Base-by-base conservation (phyloP, 2,113 vertebrate genomes). In the Pedionomus torquatus region DNA sequence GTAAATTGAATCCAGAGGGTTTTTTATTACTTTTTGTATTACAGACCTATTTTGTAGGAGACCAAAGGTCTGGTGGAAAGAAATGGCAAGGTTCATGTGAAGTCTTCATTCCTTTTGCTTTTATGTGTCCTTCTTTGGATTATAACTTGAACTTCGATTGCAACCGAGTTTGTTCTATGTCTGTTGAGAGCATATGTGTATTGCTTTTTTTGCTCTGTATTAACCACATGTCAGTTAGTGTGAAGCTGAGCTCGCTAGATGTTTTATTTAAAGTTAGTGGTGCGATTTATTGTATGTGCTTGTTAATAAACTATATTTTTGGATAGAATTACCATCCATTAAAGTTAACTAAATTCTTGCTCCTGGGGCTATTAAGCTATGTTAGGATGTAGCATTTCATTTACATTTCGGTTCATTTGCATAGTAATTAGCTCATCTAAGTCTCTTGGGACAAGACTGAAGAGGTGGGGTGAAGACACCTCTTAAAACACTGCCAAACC, bases 291-390 rank as follows among this genome's bases (percentile, higher is more conserved):
- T 95, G 80, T 95, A 63, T 65, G 25, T 88, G 94, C 91, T 83
- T 92, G 57, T 94, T 96, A 93, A 91, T 94, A 97, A 96, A 94
- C 79, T 87, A 81, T 95, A 87, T 95, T 96, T 98, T 93, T 57
- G 3, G 69, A 78, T 94, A 92, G 44, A 92, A 76, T 74, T 90
- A 37, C 21, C 4, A 6, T 90, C 51, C 26, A 78, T 90, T 85
- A 37, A 91, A 83, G 28, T 81, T 69, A 76, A 93, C 83, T 61
- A 30, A 95, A 85, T 86, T 87, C 37, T 64, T 84, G 60, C 77
- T 81, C 28, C 41, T 51, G 35, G 77, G 87, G 41, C 83, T 88
- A 28, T 88, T 89, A 82, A 94, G 43, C 46, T 71, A 25, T 79
- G 37, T 83, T 83, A 92, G 83, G 74, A 84, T 92, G 74, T 82